Percentiles rank a stretch among this genome's conserved stretches.
phyloP scores from a whole-genome alignment of 2,888 invertebrate genomes.

The Dione vanillae region DNA sequence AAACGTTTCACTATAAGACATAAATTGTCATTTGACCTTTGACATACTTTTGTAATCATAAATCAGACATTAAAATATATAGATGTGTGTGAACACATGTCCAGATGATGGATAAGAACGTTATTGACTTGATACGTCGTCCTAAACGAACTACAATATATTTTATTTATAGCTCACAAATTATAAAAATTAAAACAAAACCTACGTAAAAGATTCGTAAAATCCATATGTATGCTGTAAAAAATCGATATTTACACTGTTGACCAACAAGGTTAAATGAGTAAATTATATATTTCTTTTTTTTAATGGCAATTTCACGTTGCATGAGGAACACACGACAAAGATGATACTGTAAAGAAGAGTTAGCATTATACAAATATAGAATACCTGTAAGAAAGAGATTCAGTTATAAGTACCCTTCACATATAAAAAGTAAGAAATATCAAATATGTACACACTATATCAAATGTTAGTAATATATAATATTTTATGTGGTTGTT shows the following conservation, averaged over 20 bases:
- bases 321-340: too few relatives aligned
- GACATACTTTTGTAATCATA: slow-evolving; percentile 1
- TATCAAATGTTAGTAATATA: too few relatives aligned
- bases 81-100: slow-evolving; percentile 24
- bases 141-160: slow-evolving; percentile 21
- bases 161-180: slow-evolving; percentile 21
- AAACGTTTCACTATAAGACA: background rate
- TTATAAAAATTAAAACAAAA: slow-evolving; percentile 25
- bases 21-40: slow-evolving; percentile 9
- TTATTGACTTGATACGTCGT: slow-evolving; percentile 41
- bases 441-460: too few relatives aligned
- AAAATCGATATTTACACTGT: background rate
- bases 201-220: background rate
- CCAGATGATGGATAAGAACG: slow-evolving; percentile 44
- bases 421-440: too few relatives aligned
- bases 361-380: too few relatives aligned
- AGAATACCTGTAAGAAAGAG: too few relatives aligned
- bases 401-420: too few relatives aligned
- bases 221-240: background rate
- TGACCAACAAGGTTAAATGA: background rate
- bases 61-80: slow-evolving; percentile 22
- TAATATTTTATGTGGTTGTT: too few relatives aligned
- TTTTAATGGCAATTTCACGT: too few relatives aligned
- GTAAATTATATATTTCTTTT: background rate
- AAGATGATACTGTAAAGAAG: too few relatives aligned